Evolutionary conservation across 2,113 vertebrate species (phyloP), one percentile per base, ranked within the genome.

Genomic region (Hiodon tergisus): DNA sequence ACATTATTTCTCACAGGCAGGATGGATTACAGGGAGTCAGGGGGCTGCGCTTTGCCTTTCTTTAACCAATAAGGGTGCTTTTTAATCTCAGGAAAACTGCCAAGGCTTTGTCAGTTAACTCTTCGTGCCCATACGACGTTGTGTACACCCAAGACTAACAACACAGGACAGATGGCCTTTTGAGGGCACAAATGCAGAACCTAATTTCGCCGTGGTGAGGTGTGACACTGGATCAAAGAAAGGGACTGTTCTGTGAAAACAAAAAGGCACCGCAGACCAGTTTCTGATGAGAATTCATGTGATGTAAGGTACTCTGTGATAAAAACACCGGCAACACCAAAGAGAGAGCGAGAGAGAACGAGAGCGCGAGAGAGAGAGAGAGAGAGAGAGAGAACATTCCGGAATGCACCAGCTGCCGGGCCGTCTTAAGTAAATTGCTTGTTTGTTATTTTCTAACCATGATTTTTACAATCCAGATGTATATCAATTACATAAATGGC

Each of bases 1-100:
- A 82, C 2, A 78, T 60, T 76, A 77, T 86, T 84, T 85, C 86
- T 77, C 76, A 85, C 73, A 85, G 83, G 82, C 72, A 55, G 76
- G 63, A 54, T 87, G 63, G 79, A 87, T 85, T 85, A 86, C 83
- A 84, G 81, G 60, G 75, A 31, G 69, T 73, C 67, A 48, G 60
- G 61, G 62, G 55, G 53, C 46, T 66, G 7, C 57, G n/a, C 11
- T 76, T 69, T 59, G 63, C 51, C 76, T 68, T 61, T 62, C 73
- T 47, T 80, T 74, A 77, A 76, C 67, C 69, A 66, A 65, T 76
- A 69, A 50, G 61, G 61, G 50, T 57, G 73, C 72, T 78, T 77
- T 77, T 77, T 81, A 60, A 76, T 80, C 71, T 71, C 6, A 58
- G 73, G 67, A 66, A 68, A 55, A 80, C 6, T 11, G 48, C 48